Evolutionary conservation across 1,140 invertebrate species (phyloP), one percentile per base, ranked within the genome.

Genomic region (Drosophila mayri): DNA sequence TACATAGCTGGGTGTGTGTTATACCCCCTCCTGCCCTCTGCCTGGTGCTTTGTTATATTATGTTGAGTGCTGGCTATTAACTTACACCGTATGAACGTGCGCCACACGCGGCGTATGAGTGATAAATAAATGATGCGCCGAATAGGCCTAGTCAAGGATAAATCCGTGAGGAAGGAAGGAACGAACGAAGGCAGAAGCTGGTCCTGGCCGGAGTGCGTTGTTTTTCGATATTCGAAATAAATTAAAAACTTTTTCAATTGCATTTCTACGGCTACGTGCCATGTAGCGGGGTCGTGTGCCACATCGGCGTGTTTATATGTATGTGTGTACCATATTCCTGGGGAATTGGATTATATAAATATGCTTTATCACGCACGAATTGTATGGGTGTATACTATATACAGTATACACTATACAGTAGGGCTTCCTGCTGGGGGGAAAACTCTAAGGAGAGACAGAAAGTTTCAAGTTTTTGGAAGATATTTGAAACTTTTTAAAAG

Each of bases 181-280:
- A 12, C 9, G 18, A 43, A 18, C 18, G 8, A 0, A 9, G 16
- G 28, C 3, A 43, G 41, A n/a, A 10, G 6, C 12, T 46, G 18
- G 18, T 10, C 32, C 16, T 46, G 18, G 18, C 12, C n/a, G 14
- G 11, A 9, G 25, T 22, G 58, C 37, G 44, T 62, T 76, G 63
- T 77, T 68, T 57, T 59, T 37, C 76, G 74, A 82, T 82, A 82
- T 82, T 78, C 80, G 63, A 82, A 83, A 82, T 82, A 82, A 82
- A 82, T 82, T 82, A 82, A 82, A 82, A 82, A 82, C 74, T 82
- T 82, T 82, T 82, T 82, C 80, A 83, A 82, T 82, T 82, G 80
- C 80, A 73, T 73, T 81, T 81, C 52, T 18, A 52, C 14, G 50
- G 43, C 79, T 67, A 77, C 79, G 73, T 81, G 78, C 40, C 30